Evolutionary conservation across 2,888 invertebrate species (phyloP).

Genomic region (Camptogramma bilineatum): DNA sequence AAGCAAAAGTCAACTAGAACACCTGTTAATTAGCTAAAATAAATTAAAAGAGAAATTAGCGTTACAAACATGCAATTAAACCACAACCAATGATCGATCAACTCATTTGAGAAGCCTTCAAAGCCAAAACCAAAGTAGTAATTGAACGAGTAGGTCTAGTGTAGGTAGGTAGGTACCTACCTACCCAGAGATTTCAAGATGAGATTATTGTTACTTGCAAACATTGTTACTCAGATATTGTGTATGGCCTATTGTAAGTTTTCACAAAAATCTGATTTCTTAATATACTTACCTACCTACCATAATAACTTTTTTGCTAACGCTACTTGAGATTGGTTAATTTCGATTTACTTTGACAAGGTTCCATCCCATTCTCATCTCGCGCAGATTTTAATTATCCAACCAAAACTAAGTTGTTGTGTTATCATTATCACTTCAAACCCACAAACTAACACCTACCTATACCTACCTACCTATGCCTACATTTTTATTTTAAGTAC

Average conservation of each 20-base stretch:
- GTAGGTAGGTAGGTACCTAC: background rate
- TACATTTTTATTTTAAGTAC: no score
- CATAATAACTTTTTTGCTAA: no score
- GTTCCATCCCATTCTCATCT: no score
- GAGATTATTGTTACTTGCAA: background rate
- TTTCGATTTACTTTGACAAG: no score
- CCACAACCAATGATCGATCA: background rate
- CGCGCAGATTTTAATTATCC: no score
- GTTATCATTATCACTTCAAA: no score
- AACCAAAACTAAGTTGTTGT: no score
- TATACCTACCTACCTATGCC: no score
- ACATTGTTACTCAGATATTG: conserved; percentile 3
- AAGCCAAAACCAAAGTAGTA: no score
- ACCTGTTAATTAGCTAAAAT: background rate
- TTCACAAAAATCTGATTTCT: background rate
- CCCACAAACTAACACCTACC: no score
- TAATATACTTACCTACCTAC: background rate
- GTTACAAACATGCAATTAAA: background rate
- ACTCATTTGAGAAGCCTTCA: background rate
- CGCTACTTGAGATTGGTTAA: no score
- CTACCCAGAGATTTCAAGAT: background rate
- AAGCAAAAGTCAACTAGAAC: background rate
- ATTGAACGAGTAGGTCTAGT: no score
- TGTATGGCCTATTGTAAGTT: conserved; percentile 14
- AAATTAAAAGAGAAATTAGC: background rate